Evolutionary conservation across 2,113 vertebrate genomes (phyloP).

Genomic region (Trematocara unimaculatum): DNA sequence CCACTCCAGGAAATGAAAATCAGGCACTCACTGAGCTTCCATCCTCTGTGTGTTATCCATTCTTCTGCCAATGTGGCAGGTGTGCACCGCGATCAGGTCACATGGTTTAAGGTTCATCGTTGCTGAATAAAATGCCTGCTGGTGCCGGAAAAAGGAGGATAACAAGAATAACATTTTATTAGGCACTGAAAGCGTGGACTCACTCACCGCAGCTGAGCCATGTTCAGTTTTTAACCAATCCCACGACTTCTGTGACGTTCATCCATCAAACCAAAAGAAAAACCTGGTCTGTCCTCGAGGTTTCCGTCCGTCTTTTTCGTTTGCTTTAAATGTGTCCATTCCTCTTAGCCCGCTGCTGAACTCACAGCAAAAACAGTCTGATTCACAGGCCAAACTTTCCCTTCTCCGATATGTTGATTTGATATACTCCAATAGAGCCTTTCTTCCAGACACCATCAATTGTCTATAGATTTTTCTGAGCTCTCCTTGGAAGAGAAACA

Average conservation of each 20-base stretch:
- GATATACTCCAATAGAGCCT: slow-evolving; percentile 79
- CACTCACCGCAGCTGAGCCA: neutral
- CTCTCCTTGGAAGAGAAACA: slow-evolving; percentile 76
- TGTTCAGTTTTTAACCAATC: neutral
- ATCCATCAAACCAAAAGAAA: neutral
- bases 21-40: neutral
- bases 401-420: slow-evolving; percentile 74
- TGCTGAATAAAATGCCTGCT: neutral
- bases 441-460: slow-evolving; percentile 80
- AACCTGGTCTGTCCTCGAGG: slow-evolving; percentile 15
- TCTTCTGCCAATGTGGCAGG: neutral
- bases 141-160: neutral
- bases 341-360: slow-evolving; percentile 71
- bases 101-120: neutral
- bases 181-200: neutral
- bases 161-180: neutral
- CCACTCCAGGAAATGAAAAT: neutral
- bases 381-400: slow-evolving; percentile 74
- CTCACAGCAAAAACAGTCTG: slow-evolving; percentile 76
- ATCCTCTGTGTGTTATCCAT: neutral
- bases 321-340: slow-evolving; percentile 23
- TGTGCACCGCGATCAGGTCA: neutral
- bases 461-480: slow-evolving; percentile 79
- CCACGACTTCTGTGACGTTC: neutral
- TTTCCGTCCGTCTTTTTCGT: slow-evolving; percentile 1